A percentile compares a stretch with the other conserved stretches of the same genome.
Conservation (phyloP, 1,140 invertebrate species). For the Batillaria attramentaria region DNA sequence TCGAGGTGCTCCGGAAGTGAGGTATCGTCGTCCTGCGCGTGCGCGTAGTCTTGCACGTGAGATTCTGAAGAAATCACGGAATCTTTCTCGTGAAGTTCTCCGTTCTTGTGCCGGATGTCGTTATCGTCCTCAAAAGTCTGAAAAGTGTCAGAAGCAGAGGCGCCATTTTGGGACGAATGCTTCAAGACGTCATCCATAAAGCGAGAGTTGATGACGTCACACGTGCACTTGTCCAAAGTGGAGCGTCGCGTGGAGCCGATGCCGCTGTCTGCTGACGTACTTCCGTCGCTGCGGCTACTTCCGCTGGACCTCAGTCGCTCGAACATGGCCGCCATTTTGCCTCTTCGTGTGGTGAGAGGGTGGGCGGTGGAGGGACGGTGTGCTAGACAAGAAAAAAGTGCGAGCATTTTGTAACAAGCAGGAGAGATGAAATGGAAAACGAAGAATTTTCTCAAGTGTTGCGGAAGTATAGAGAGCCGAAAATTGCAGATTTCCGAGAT, state of each 20-base stretch:
- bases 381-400: too few species aligned
- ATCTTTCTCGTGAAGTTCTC: not conserved
- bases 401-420: too few species aligned
- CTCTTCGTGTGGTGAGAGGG: conserved; percentile 4
- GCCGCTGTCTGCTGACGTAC: conserved; percentile 8
- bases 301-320: not conserved
- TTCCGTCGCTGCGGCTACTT: not conserved
- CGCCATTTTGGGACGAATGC: not conserved
- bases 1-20: conserved; percentile 22
- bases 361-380: not conserved
- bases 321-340: conserved; percentile 6
- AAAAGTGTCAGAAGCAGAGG: not conserved
- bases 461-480: too few species aligned
- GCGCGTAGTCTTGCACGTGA: not conserved
- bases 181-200: not conserved
- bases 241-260: conserved; percentile 5
- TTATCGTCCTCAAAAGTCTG: not conserved
- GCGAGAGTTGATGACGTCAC: conserved; percentile 8
- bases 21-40: not conserved
- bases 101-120: not conserved
- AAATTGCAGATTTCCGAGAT: too few species aligned
- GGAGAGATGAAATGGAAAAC: too few species aligned
- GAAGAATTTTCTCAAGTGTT: too few species aligned
- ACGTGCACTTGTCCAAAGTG: not conserved
- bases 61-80: too few species aligned